These are phyloP conservation scores for Heliornis fulica DNA, from an alignment of 2,113 vertebrate species.

Conservation along the genomic window DNA sequence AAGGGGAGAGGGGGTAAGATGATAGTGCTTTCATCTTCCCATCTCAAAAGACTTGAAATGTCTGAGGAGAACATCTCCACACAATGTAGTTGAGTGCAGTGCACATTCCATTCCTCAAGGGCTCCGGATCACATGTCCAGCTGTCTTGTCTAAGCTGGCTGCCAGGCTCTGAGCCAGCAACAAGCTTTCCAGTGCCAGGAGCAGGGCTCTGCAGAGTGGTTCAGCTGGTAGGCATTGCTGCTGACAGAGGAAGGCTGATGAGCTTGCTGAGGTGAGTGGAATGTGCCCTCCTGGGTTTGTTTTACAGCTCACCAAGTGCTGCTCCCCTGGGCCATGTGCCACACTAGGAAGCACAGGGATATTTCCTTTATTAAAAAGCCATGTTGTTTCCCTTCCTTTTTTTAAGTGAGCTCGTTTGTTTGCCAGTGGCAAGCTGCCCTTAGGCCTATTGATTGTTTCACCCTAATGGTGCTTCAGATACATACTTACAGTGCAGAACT, in stretches of 20 bases:
- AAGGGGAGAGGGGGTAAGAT: background rate
- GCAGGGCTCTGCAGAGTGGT: background rate
- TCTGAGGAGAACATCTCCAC: background rate
- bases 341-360: background rate
- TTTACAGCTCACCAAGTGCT: background rate
- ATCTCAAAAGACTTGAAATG: conserved; percentile 10
- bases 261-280: background rate
- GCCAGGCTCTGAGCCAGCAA: background rate
- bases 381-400: no score
- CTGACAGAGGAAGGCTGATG: background rate
- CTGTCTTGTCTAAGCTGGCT: background rate
- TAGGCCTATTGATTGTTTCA: background rate
- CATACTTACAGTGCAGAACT: accelerated
- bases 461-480: background rate
- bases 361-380: background rate
- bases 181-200: background rate
- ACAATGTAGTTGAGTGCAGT: background rate
- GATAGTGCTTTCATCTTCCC: conserved; percentile 36
- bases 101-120: conserved; percentile 13
- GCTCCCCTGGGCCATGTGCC: background rate
- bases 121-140: background rate
- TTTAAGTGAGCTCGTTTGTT: background rate
- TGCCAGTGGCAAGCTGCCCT: background rate
- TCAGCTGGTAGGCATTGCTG: background rate
- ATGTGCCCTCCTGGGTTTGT: background rate